Conservation (phyloP, 2,113 vertebrate genomes). For the Aspidoscelis tigris region DNA sequence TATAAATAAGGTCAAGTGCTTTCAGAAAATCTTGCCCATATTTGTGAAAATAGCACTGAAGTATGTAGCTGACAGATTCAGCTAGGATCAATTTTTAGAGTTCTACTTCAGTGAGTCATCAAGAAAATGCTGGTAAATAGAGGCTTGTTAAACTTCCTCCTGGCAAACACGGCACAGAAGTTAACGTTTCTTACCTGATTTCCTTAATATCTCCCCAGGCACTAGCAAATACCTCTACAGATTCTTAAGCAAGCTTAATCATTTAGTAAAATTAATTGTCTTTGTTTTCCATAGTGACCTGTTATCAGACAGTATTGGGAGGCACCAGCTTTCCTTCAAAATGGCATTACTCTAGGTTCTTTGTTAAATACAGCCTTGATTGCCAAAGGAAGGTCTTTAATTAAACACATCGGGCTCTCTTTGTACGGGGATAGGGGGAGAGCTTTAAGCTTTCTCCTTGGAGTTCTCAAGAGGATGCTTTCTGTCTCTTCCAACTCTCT, state of each 20-base stretch:
- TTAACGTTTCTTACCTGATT: background rate
- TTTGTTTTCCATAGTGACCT: constrained; percentile 47
- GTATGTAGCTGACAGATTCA: background rate
- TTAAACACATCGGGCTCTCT: constrained; percentile 4
- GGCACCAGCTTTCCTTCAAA: constrained; percentile 34
- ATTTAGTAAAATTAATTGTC: constrained; percentile 52
- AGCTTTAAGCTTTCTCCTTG: background rate
- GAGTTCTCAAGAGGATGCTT: background rate
- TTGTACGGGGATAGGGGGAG: background rate
- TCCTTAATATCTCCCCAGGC: constrained; percentile 6
- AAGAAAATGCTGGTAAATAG: background rate
- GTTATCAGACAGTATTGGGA: constrained; percentile 56
- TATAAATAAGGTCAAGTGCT: background rate
- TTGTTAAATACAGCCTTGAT: background rate
- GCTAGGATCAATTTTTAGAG: background rate
- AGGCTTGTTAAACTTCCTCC: background rate
- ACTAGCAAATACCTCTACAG: constrained; percentile 41
- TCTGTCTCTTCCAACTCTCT: background rate
- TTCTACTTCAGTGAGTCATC: background rate
- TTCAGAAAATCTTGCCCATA: background rate
- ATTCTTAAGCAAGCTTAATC: constrained; percentile 41
- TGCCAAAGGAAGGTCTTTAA: constrained; percentile 22
- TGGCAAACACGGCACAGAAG: background rate
- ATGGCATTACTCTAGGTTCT: background rate
- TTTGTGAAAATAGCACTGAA: background rate